Base-by-base conservation (phyloP, 2,888 invertebrate genomes). In the Phlogophora meticulosa region DNA sequence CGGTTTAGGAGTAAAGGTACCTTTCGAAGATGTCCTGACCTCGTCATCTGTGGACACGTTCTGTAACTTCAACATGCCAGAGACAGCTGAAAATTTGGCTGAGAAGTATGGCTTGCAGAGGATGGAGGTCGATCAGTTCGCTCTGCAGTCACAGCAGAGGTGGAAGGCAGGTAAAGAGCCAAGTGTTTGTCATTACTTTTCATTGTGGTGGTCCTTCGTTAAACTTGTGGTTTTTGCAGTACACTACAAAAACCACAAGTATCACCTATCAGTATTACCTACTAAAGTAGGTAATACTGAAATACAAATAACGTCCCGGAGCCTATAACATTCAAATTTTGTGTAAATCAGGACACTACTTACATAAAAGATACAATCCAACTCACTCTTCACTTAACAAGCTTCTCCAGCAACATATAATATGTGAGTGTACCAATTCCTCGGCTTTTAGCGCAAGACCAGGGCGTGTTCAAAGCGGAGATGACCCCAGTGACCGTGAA, bases 81-180 rank as follows among this genome's bases (percentile, higher is more conserved):
- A 99, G 76, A 99, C 99, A 0, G 99, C 99, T 9, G 99, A 99
- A 93, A 99, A 98, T 89, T 94, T 99, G 58, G 98, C 98, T 0
- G 98, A 97, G 64, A 97, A 98, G 86, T 98, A 97, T 86, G 97
- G 97, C 72, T 92, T 99, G 62, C 96, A 97, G 4, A 96, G 98
- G 60, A 97, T 97, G 76, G 98, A 98, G 79, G 97, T 98, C 43
- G 99, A 99, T 88, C 96, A 97, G 72, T 99, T 97, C 91, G 97
- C 99, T 0, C 88, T 98, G 10, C 96, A 97, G 72, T 99, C 99
- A 15, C 99, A 99, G 88, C 96, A 96, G 74, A 95, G 96, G 62
- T 99, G 99, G 99, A 97, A 98, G 90, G 96, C 96, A 88, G 98
- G 98, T 98, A 86, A 87, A 84, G 15, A n/a, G 13, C 42, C 17